These are phyloP conservation scores for Porites lobata DNA, from an alignment of 92 coral and sea anemone genomes.

Conservation along the genomic window DNA sequence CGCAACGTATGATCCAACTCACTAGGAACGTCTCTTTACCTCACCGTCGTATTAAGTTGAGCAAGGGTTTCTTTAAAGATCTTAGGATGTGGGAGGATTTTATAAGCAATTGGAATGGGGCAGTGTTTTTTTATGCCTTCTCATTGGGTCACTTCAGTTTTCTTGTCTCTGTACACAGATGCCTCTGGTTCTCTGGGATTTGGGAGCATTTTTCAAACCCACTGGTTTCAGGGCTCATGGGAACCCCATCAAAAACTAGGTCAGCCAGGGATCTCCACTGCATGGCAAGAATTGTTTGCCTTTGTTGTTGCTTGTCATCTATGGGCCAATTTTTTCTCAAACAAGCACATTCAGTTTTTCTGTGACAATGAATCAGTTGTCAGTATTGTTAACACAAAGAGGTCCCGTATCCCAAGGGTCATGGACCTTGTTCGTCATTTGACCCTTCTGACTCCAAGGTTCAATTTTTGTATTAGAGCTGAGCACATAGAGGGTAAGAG, in stretches of 20 bases:
- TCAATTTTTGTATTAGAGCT: slow-evolving; percentile 50
- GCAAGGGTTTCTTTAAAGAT: slow-evolving; percentile 63
- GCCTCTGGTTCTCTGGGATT: slow-evolving; percentile 72
- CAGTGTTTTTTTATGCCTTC: slow-evolving; percentile 57
- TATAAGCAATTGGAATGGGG: slow-evolving; percentile 69
- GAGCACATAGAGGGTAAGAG: slow-evolving; percentile 67
- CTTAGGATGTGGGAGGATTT: slow-evolving; percentile 71
- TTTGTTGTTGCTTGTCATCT: slow-evolving; percentile 70
- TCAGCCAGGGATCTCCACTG: slow-evolving; percentile 62
- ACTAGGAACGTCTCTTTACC: slow-evolving; percentile 26
- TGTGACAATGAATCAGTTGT: slow-evolving; percentile 70
- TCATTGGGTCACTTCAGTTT: slow-evolving; percentile 44
- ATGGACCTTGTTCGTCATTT: slow-evolving; percentile 64
- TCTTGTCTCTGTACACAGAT: slow-evolving; percentile 63
- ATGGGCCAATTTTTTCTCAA: slow-evolving; percentile 46
- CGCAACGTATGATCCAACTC: slow-evolving; percentile 60
- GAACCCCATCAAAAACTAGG: slow-evolving; percentile 58
- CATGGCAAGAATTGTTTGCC: slow-evolving; percentile 76
- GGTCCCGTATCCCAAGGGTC: slow-evolving; percentile 66
- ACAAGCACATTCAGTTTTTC: slow-evolving; percentile 51
- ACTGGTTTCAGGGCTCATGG: slow-evolving; percentile 82
- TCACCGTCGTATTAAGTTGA: slow-evolving; percentile 55
- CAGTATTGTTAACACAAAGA: slow-evolving; percentile 57
- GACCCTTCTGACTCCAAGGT: slow-evolving; percentile 52
- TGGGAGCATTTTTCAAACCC: slow-evolving; percentile 58